phyloP scores from a whole-genome alignment of 2,797 vertebrate species.

The Sebastes hubbsi region DNA sequence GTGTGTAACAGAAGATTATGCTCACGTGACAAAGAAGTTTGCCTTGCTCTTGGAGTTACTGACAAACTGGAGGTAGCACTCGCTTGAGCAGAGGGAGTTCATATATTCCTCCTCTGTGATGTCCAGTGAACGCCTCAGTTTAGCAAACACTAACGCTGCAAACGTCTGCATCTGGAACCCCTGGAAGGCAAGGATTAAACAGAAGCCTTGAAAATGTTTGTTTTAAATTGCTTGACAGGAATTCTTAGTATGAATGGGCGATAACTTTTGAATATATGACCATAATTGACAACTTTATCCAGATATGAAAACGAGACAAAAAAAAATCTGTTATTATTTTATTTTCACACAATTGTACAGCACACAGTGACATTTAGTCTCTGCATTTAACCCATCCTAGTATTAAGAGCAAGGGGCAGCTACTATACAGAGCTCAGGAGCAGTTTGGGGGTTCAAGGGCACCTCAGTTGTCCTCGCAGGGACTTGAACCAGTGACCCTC shows the following conservation, averaged over 20 bases:
- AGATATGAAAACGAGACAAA: background rate
- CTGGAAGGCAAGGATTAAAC: slow-evolving; percentile 44
- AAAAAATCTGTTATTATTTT: too few relatives aligned
- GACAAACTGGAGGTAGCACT: slow-evolving; percentile 83
- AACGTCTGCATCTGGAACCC: slow-evolving; percentile 82
- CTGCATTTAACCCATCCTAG: background rate
- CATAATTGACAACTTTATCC: background rate
- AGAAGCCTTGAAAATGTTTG: background rate
- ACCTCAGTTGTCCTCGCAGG: background rate
- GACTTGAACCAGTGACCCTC: background rate
- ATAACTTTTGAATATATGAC: background rate
- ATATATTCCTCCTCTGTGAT: slow-evolving; percentile 80
- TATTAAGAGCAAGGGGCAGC: background rate
- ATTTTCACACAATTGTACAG: too few relatives aligned
- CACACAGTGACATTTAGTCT: background rate
- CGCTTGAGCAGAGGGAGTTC: slow-evolving; percentile 68
- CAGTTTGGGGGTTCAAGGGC: background rate
- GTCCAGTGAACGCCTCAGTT: slow-evolving; percentile 73
- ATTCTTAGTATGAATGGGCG: background rate
- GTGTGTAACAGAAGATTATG: background rate
- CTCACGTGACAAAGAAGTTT: slow-evolving; percentile 87
- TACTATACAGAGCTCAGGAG: background rate
- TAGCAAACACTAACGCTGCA: slow-evolving; percentile 64
- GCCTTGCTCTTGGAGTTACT: slow-evolving; percentile 88
- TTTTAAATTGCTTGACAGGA: background rate